Evolutionary conservation across 2,888 invertebrate genomes (phyloP).

Genomic region (Callosobruchus maculatus): DNA sequence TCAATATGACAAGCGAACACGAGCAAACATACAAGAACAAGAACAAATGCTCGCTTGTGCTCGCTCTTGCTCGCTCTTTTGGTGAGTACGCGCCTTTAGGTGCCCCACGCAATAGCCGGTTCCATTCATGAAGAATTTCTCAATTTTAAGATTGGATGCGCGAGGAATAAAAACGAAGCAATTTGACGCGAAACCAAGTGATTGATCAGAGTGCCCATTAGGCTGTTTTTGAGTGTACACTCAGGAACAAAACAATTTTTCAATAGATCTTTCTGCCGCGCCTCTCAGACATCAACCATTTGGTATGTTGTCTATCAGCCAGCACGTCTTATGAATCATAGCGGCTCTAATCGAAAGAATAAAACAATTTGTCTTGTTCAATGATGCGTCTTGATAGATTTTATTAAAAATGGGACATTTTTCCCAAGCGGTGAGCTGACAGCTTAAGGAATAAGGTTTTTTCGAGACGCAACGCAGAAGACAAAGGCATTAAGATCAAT

Average conservation of each 20-base stretch:
- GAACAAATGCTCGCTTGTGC: no score
- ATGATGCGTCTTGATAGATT: not conserved
- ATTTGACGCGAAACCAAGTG: not conserved
- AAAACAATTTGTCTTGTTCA: not conserved
- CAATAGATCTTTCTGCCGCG: not conserved
- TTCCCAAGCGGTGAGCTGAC: not conserved
- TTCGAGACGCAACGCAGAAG: not conserved
- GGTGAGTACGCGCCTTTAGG: no score
- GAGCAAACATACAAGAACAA: no score
- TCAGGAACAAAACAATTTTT: not conserved
- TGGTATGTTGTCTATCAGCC: not conserved
- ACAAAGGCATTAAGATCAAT: no score
- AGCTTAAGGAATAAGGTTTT: not conserved
- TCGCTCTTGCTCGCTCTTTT: no score
- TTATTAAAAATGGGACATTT: not conserved
- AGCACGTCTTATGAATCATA: not conserved
- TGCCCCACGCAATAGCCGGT: no score
- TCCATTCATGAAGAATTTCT: no score
- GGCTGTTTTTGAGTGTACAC: not conserved
- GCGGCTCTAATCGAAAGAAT: not conserved
- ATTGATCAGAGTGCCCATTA: not conserved
- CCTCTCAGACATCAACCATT: not conserved
- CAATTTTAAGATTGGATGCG: no score
- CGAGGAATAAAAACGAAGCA: not conserved
- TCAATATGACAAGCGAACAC: no score